Evolutionary conservation across 2,797 vertebrate genomes (phyloP).

Genomic region (Alca torda): DNA sequence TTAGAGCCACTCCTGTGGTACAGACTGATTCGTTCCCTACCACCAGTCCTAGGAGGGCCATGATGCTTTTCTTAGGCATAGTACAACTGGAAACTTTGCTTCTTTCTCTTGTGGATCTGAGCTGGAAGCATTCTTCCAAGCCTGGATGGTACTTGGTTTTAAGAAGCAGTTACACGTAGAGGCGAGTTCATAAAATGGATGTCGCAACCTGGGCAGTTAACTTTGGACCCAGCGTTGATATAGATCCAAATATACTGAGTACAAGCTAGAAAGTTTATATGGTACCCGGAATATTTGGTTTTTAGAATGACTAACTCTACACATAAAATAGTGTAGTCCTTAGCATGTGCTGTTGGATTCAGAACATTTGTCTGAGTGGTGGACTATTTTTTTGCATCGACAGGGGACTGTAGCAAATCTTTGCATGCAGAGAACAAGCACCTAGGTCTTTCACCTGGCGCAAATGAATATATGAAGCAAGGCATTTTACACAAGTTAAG

Average conservation of each 20-base stretch:
- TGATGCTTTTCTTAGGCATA: background rate
- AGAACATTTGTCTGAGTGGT: background rate
- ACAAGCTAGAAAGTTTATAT: background rate
- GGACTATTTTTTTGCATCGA: background rate
- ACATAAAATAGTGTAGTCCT: background rate
- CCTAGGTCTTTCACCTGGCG: background rate
- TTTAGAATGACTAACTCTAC: background rate
- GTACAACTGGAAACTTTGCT: background rate
- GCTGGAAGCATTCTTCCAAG: background rate
- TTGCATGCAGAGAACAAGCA: background rate
- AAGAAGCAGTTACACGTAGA: background rate
- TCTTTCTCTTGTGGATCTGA: background rate
- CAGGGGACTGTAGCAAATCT: background rate
- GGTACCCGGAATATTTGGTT: background rate
- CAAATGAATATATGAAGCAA: background rate
- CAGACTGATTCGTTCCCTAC: background rate
- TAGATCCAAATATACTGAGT: background rate
- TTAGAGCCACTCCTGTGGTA: background rate
- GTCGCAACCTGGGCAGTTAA: background rate
- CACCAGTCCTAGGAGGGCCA: accelerated
- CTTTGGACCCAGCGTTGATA: background rate
- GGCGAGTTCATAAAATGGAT: background rate
- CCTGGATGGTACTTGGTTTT: background rate
- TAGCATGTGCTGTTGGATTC: accelerated
- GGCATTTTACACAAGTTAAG: background rate